phyloP scores from a whole-genome alignment of 2,888 invertebrate genomes.

The Pheosia gnoma region DNA sequence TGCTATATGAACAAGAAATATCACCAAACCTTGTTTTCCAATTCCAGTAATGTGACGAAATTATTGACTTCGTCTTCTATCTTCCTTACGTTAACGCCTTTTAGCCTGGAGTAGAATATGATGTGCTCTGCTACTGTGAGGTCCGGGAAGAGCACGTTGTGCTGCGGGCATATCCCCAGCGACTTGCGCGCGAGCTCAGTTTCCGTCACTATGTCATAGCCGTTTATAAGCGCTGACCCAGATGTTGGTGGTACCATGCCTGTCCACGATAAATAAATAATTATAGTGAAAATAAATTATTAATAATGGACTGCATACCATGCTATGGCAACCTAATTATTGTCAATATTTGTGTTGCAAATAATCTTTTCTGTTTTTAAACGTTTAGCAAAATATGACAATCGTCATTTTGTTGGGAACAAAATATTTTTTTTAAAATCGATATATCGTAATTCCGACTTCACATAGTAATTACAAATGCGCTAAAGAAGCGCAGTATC shows the following conservation, averaged over 20 bases:
- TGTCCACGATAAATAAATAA: conserved; percentile 32
- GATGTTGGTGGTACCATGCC: conserved; percentile 88
- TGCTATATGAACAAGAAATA: background rate
- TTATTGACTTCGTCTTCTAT: conserved; percentile 86
- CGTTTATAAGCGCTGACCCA: conserved; percentile 89
- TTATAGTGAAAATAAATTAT: background rate
- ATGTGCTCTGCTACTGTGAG: conserved; percentile 94
- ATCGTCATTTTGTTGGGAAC: too few relatives aligned
- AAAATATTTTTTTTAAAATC: too few relatives aligned
- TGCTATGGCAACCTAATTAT: too few relatives aligned
- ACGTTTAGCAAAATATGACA: too few relatives aligned
- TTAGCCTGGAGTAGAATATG: conserved; percentile 91
- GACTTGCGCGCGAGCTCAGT: conserved; percentile 88
- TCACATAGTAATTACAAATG: too few relatives aligned
- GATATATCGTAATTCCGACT: too few relatives aligned
- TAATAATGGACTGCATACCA: background rate
- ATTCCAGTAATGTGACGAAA: conserved; percentile 86
- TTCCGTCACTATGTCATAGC: conserved; percentile 88
- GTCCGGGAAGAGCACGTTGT: conserved; percentile 93
- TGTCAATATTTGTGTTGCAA: too few relatives aligned
- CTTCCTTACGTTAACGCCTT: conserved; percentile 82
- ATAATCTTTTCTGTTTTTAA: too few relatives aligned
- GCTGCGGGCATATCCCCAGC: conserved; percentile 93
- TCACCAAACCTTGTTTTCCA: conserved; percentile 85
- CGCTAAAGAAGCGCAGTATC: too few relatives aligned